Conservation (phyloP, 2,797 vertebrate species). For the Mormyrus hasselquistii region DNA sequence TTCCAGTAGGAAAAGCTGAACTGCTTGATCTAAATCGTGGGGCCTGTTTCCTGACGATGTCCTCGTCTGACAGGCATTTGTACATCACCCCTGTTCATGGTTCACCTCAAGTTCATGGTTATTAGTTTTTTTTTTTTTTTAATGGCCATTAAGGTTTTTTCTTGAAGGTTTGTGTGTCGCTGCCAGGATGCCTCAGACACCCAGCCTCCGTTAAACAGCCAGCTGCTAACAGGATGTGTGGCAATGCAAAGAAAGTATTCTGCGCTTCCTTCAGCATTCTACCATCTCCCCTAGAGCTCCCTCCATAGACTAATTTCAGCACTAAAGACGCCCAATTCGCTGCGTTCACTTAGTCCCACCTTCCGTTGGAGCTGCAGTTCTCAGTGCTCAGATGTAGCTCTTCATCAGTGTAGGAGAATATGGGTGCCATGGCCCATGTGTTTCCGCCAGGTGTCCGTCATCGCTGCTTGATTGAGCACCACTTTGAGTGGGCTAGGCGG, state of each 20-base stretch:
- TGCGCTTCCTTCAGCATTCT: not conserved
- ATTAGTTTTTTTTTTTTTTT: not conserved
- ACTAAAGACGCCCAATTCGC: not conserved
- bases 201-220: constrained; percentile 10
- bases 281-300: not conserved
- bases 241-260: not conserved
- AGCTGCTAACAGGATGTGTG: constrained; percentile 12
- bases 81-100: not conserved
- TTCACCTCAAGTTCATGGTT: not conserved
- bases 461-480: not conserved
- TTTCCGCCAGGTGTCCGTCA: not conserved
- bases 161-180: not conserved
- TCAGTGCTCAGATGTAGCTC: not conserved
- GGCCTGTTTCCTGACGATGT: not conserved
- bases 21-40: not conserved
- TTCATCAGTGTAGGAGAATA: not conserved
- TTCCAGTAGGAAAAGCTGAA: not conserved
- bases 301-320: not conserved
- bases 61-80: not conserved
- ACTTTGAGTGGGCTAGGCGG: not conserved
- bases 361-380: not conserved
- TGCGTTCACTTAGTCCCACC: not conserved
- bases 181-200: not conserved
- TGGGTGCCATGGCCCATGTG: not conserved
- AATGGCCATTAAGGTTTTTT: not conserved